Conservation (phyloP, 2,888 invertebrate species). For the Doris montereyensis region DNA sequence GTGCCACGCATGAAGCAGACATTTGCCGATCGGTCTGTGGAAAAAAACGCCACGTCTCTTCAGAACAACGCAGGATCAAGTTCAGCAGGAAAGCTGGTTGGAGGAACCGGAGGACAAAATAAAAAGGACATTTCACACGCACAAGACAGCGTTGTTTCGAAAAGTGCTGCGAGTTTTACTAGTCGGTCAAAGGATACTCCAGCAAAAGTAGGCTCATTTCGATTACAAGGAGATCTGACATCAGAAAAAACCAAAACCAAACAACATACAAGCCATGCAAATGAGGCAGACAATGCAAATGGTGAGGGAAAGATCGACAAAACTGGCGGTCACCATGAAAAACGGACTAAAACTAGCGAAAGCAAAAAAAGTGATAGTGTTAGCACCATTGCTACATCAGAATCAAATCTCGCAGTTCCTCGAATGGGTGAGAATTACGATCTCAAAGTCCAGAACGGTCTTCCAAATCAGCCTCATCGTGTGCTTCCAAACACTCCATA, state of each 20-base stretch:
- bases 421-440: neutral
- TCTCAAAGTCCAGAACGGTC: neutral
- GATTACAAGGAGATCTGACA: constrained; percentile 4
- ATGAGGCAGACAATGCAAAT: neutral
- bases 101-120: neutral
- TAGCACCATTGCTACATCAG: neutral
- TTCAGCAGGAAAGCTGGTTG: constrained; percentile 8
- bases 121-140: constrained; percentile 18
- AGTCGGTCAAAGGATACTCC: neutral
- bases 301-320: neutral
- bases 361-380: constrained; percentile 26
- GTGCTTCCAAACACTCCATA: constrained; percentile 25
- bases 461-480: neutral
- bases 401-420: constrained; percentile 1
- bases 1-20: constrained; percentile 34
- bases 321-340: neutral
- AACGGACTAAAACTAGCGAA: neutral
- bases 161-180: neutral
- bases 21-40: constrained; percentile 11
- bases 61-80: neutral
- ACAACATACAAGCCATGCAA: neutral
- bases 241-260: constrained; percentile 11
- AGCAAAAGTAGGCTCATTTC: constrained; percentile 31
- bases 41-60: neutral
- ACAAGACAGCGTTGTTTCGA: neutral